A percentile compares a stretch with the other conserved stretches of the same genome.
Evolutionary conservation across 2,888 invertebrate species (phyloP).

Genomic region (Acronicta alni): DNA sequence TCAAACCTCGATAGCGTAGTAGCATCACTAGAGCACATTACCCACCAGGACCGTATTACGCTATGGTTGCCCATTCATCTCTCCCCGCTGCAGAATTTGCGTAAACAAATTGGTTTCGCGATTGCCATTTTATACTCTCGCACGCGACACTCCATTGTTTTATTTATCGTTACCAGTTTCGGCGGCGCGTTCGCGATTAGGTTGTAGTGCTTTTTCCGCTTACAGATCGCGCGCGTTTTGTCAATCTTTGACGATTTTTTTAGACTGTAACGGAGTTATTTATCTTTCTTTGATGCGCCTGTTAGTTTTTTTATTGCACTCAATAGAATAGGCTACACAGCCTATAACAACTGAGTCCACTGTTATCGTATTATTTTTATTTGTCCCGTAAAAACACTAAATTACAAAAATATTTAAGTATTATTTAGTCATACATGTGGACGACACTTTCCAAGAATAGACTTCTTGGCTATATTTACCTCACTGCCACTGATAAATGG

Average conservation of each 20-base stretch:
- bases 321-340: background rate
- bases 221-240: slow-evolving; percentile 82
- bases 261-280: slow-evolving; percentile 29
- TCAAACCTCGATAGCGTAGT: slow-evolving; percentile 37
- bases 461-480: too few species aligned
- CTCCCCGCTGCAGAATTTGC: slow-evolving; percentile 88
- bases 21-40: slow-evolving; percentile 74
- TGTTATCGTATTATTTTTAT: too few species aligned
- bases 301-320: slow-evolving; percentile 9
- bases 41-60: slow-evolving; percentile 83
- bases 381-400: too few species aligned
- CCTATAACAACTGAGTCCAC: too few species aligned
- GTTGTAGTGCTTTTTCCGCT: slow-evolving; percentile 86
- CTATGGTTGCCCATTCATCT: slow-evolving; percentile 89
- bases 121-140: slow-evolving; percentile 89
- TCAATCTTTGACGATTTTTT: slow-evolving; percentile 77
- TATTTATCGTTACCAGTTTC: slow-evolving; percentile 88
- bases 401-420: too few species aligned
- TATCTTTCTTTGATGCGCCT: slow-evolving; percentile 1
- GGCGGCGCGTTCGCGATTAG: slow-evolving; percentile 86
- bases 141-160: slow-evolving; percentile 88
- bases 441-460: too few species aligned
- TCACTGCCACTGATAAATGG: too few species aligned
- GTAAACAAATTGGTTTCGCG: slow-evolving; percentile 90
- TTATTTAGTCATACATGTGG: too few species aligned